Base-by-base conservation (phyloP, 1,140 invertebrate species). In the Gerris buenoi region DNA sequence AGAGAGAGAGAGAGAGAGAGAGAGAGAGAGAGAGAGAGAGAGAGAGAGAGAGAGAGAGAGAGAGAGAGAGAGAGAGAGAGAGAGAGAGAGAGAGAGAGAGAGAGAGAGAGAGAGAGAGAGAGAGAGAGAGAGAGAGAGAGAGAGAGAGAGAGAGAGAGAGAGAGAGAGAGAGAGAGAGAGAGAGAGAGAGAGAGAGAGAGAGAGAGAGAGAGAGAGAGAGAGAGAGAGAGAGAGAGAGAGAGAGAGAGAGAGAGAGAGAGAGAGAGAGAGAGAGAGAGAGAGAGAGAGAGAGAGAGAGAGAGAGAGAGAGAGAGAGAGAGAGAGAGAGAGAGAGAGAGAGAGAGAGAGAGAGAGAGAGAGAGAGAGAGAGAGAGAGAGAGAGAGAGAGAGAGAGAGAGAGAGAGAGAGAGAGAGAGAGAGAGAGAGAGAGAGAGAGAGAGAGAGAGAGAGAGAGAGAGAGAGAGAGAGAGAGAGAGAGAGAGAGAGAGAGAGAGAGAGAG, bases 51-150 rank as follows among this genome's bases (percentile, higher is more conserved):
- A 23, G 68, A 23, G 68, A 23, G 68, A 23, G 68, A 23, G 68
- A 23, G 68, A 23, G 68, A 23, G 68, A 23, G 68, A 23, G 68
- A 23, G n/a, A 67, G 68, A 65, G 58, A 60, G 22, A 22, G n/a
- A 28, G 59, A 62, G 59, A 65, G 57, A 64, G 68, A 69, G 61
- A 69, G 75, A 72, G 68, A 70, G 73, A 72, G 70, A 72, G 71
- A 69, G 67, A 62, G 67, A 64, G 22, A 68, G 25, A 71, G 70
- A 71, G 73, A 72, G 74, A 76, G 75, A 74, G 75, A 27, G 29
- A 29, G 59, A 63, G 58, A 33, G 28, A 2, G 58, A 59, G 29
- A 29, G 58, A 59, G 66, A 57, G 66, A 46, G 59, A 26, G 26
- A 56, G 0, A 59, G 25, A 57, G 67, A 64, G 64, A 61, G 64